Base-by-base conservation (phyloP, 2,113 vertebrate species). In the Ornithorhynchus anatinus region DNA sequence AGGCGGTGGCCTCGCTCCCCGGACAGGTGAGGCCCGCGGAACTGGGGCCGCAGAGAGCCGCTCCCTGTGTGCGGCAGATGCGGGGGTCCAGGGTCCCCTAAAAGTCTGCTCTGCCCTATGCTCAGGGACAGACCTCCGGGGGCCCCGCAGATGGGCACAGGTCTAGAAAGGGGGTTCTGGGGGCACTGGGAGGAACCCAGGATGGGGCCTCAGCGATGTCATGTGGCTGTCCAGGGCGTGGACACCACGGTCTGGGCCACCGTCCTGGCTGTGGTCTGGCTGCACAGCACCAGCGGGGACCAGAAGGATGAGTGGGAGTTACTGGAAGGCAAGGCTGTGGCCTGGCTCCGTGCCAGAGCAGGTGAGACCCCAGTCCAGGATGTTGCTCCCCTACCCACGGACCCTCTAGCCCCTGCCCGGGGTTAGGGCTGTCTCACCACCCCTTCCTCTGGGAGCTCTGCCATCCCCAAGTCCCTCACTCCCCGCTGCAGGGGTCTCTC, bases 221-320 rank as follows among this genome's bases (percentile, higher is more conserved):
- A n/a, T 13, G 14, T 23, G 11, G 0, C 15, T 23, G 10, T 20
- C 6, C 40, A 89, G 87, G 14, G 31, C 10, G 29, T 44, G 4
- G 86, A 88, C 4, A 10, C 72, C 19, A 75, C 86, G 1, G 82
- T 86, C 36, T 96, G 95, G 95, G 94, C 92, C 50, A 96, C 95
- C 3, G 58, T 94, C 22, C 80, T 96, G 79, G 94, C 93, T 16
- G 80, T 96, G 72, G 68, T 95, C 33, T 96, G 95, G 95, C 92
- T 95, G 17, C 82, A 94, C 43, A 68, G 54, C 3, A 87, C 78
- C 8, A 83, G 83, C 48, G 63, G 58, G 31, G 89, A 91, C 5
- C 56, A 67, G 42, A 80, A 84, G 52, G 84, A 85, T 1, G 95
- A 96, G 72, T 96, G 95, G 95, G 87, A 95, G 47, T 88, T 96